These are phyloP conservation scores for Pocota personata DNA, from an alignment of 2,888 invertebrate species.

Conservation along the genomic window DNA sequence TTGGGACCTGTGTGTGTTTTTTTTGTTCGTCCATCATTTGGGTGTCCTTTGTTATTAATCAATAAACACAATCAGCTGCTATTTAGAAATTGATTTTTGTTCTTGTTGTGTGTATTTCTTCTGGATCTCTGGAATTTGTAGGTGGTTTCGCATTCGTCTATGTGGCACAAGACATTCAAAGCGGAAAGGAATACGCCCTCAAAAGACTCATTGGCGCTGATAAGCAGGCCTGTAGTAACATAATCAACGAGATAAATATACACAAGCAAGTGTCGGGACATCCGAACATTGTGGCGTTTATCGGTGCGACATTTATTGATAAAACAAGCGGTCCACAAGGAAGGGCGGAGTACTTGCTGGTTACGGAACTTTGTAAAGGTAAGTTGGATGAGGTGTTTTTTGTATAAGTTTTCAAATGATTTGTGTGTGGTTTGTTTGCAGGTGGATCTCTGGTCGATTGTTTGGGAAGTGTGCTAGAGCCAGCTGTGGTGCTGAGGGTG, in stretches of 20 bases:
- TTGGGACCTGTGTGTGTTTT: background rate
- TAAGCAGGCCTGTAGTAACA: conserved; percentile 90
- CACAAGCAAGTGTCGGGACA: conserved; percentile 96
- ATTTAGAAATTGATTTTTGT: conserved; percentile 59
- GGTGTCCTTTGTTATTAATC: conserved; percentile 66
- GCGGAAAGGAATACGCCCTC: conserved; percentile 95
- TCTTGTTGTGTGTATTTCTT: conserved; percentile 1
- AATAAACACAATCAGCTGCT: conserved; percentile 69
- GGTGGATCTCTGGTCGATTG: conserved; percentile 82
- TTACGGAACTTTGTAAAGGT: conserved; percentile 97
- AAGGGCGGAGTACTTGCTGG: conserved; percentile 93
- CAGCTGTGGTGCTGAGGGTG: conserved; percentile 89
- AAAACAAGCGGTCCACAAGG: conserved; percentile 91
- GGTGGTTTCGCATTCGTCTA: conserved; percentile 98
- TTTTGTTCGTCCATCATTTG: background rate
- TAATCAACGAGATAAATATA: conserved; percentile 92
- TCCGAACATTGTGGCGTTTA: conserved; percentile 94
- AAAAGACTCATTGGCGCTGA: conserved; percentile 94
- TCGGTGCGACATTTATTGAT: conserved; percentile 92
- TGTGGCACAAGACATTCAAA: conserved; percentile 94
- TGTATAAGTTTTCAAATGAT: background rate
- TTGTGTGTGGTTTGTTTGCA: conserved; percentile 70
- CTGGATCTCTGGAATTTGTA: conserved; percentile 79
- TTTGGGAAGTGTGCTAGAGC: conserved; percentile 79
- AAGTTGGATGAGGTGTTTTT: conserved; percentile 74